phyloP scores from a whole-genome alignment of 1,140 invertebrate species.

The Pogonomyrmex californicus region DNA sequence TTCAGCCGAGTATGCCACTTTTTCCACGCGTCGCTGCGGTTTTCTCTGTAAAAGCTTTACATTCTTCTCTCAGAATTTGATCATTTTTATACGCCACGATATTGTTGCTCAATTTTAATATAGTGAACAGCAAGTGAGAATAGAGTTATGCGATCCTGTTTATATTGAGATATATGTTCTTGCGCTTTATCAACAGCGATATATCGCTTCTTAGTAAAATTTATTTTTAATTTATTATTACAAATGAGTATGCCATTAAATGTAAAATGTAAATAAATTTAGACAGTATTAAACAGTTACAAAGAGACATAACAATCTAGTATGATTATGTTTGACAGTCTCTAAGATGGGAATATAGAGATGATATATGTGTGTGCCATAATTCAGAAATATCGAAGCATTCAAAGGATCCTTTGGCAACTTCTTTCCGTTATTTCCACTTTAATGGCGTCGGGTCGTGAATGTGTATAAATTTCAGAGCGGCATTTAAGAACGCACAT shows the following conservation, averaged over 20 bases:
- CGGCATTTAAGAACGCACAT: slow-evolving; percentile 55
- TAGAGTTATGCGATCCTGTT: background rate
- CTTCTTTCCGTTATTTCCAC: slow-evolving; percentile 57
- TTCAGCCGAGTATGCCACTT: slow-evolving; percentile 43
- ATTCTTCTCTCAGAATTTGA: slow-evolving; percentile 38
- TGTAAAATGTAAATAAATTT: background rate
- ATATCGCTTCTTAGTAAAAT: background rate
- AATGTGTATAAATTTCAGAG: slow-evolving; percentile 58
- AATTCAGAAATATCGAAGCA: slow-evolving; percentile 54
- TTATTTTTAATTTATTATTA: slow-evolving; percentile 21
- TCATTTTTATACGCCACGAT: slow-evolving; percentile 32
- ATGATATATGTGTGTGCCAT: slow-evolving; percentile 25
- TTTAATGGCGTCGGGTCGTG: slow-evolving; percentile 42
- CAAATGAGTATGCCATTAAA: background rate
- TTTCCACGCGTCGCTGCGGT: slow-evolving; percentile 33
- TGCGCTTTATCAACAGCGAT: background rate
- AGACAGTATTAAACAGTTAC: background rate
- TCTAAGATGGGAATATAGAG: slow-evolving; percentile 10
- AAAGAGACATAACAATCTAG: background rate
- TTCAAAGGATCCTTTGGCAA: slow-evolving; percentile 47
- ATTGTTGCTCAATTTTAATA: slow-evolving; percentile 41
- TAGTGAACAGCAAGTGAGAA: background rate
- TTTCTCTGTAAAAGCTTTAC: slow-evolving; percentile 36
- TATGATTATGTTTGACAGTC: slow-evolving; percentile 1
- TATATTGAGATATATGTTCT: background rate